Evolutionary conservation across 2,797 vertebrate species (phyloP), one percentile per base, ranked within the genome.

Genomic region (Hippoglossus hippoglossus): DNA sequence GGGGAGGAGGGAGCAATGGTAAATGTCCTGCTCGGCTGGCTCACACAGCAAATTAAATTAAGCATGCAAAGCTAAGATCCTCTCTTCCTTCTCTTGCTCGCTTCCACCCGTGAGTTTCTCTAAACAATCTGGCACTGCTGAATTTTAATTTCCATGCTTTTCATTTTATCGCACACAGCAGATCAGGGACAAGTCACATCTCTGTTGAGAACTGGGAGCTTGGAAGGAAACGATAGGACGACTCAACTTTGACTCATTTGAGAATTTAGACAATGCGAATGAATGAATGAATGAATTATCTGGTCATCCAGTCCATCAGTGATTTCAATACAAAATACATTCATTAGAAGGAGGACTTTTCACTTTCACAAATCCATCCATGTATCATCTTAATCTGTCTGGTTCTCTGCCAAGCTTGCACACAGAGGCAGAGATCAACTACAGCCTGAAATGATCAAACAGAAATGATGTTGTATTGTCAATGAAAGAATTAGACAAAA

Each of bases 21-120:
- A 60, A 84, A 79, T 55, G 78, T 41, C 63, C 62, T 16, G 74
- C 46, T 67, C 50, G 57, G 49, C 64, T 15, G 12, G 19, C 73
- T 77, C 57, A 67, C 52, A 22, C 65, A 11, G 67, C 63, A 81
- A 84, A 90, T 85, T 77, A 72, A 87, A 85, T 78, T 52, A 67
- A 4, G 1, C 46, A 69, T 70, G 73, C 80, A 80, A 68, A 79
- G 75, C 82, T 26, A 36, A 63, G 62, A 55, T 65, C 16, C n/a
- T 53, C 53, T 74, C 56, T 51, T 56, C 55, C 22, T 57, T 10
- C 19, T 24, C 51, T 4, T 34, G 10, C 13, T 21, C 12, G 36
- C 36, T 13, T 39, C 47, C 11, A 31, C 21, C 34, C 44, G 5
- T 46, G 44, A 4, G 52, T 57, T 22, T 52, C 67, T 73, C 65